Conservation (phyloP, 2,113 vertebrate species). For the Grus americana region DNA sequence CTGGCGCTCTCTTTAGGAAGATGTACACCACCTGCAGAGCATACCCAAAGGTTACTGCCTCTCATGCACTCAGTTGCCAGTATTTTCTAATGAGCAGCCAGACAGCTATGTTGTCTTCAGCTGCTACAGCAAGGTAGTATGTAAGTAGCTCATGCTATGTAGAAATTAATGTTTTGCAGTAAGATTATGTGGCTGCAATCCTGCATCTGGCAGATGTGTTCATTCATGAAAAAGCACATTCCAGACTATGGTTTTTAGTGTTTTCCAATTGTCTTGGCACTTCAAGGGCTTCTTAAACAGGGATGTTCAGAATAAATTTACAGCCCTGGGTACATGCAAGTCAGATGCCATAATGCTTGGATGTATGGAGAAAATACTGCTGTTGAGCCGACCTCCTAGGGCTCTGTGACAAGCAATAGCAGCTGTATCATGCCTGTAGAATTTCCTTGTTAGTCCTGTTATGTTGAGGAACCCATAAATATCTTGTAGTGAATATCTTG, state of each 20-base stretch:
- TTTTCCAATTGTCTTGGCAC: neutral
- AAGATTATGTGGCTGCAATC: neutral
- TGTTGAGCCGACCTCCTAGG: slow-evolving; percentile 9
- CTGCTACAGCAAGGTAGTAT: neutral
- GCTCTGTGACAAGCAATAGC: slow-evolving; percentile 47
- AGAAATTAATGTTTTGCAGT: neutral
- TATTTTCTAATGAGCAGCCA: neutral
- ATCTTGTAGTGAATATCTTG: slow-evolving; percentile 23
- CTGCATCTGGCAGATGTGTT: neutral
- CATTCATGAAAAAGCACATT: neutral
- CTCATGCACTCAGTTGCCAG: neutral
- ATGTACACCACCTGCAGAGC: neutral
- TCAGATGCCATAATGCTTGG: slow-evolving; percentile 8
- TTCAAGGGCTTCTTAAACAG: neutral
- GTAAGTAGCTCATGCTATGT: neutral
- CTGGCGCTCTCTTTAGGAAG: neutral
- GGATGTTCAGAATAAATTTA: slow-evolving; percentile 6
- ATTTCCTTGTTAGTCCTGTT: slow-evolving; percentile 59
- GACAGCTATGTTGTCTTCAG: neutral
- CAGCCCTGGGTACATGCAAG: neutral
- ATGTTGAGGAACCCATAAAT: slow-evolving; percentile 58
- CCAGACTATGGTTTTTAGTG: neutral
- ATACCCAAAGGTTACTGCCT: neutral
- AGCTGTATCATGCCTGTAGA: slow-evolving; percentile 5
- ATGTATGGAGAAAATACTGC: neutral